Percentiles rank a stretch among this genome's conserved stretches.
These are phyloP conservation scores for Epinephelus cyanopodus DNA, from an alignment of 2,113 vertebrate species.

Conservation along the genomic window DNA sequence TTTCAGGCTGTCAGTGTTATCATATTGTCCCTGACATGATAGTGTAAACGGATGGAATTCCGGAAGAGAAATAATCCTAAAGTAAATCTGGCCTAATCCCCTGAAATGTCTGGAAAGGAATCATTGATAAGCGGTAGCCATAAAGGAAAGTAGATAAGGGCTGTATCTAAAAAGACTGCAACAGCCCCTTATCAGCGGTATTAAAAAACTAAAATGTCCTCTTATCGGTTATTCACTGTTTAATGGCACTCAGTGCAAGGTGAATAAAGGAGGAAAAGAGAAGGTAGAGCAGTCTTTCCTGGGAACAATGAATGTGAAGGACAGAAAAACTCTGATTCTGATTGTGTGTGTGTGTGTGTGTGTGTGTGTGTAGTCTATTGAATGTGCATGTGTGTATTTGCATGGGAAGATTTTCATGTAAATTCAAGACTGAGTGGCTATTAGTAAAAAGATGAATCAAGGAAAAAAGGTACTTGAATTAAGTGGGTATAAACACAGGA, in stretches of 20 bases:
- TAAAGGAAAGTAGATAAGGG: slow-evolving; percentile 70
- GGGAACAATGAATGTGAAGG: slow-evolving; percentile 20
- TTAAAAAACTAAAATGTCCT: slow-evolving; percentile 67
- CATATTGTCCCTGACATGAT: slow-evolving; percentile 53
- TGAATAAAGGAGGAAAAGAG: slow-evolving; percentile 38
- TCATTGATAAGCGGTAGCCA: slow-evolving; percentile 69
- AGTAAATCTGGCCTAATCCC: slow-evolving; percentile 74
- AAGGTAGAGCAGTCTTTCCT: neutral
- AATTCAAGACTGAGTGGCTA: slow-evolving; percentile 20
- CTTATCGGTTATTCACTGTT: slow-evolving; percentile 67
- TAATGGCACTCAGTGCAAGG: slow-evolving; percentile 67
- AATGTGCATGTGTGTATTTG: slow-evolving; percentile 10
- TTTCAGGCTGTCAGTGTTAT: slow-evolving; percentile 53
- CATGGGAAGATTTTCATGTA: slow-evolving; percentile 9
- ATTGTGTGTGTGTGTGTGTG: neutral
- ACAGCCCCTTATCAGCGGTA: slow-evolving; percentile 56
- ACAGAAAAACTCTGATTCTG: neutral
- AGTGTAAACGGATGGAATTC: slow-evolving; percentile 55
- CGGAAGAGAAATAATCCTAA: slow-evolving; percentile 55
- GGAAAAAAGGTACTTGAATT: slow-evolving; percentile 33
- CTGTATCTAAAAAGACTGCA: slow-evolving; percentile 56
- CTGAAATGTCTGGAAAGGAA: slow-evolving; percentile 72
- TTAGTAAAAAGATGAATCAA: slow-evolving; percentile 30
- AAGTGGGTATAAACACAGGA: neutral
- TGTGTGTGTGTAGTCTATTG: neutral